Evolutionary conservation across 1,140 invertebrate species (phyloP), one percentile per base, ranked within the genome.

Genomic region (Magallana angulata): DNA sequence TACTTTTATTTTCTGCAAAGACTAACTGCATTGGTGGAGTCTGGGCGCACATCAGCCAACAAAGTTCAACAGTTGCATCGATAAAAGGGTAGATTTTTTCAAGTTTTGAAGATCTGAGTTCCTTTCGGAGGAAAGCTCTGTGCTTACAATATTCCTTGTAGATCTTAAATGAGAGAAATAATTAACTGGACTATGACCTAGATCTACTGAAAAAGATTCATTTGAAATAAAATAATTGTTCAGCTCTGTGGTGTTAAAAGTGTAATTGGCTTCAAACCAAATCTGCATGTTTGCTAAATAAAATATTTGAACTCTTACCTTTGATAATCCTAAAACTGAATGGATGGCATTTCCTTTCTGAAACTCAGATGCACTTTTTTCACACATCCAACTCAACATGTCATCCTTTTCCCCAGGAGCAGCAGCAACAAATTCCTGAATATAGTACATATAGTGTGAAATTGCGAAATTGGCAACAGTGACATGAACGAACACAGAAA

Each of bases 31-130:
- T 82, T 1, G 81, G 81, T 7, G 81, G 81, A 7, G 48, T 58
- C 81, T 82, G 81, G 2, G 57, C 81, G 36, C 81, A 82, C 81
- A 82, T 82, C 81, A 82, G n/a, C 48, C 57, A 82, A 57, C 48
- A 57, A 11, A 82, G 16, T 30, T 82, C 48, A 57, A 82, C 81
- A 18, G 81, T 24, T 9, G 9, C 5, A 56, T 82, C 16, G 9
- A 82, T 18, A 82, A 57, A 82, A 11, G 81, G n/a, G 7, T 82
- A n/a, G n/a, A 82, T 57, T 56, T 82, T 82, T 24, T 76, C 68
- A 18, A 76, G 24, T 30, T 30, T 30, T 8, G 18, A 76, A 30
- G 18, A 2, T 76, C 24, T 0, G 6, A 48, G 36, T 48, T 48
- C 36, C 36, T 48, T 36, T 3, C 7, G 24, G 5, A 76, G 36